Evolutionary conservation across 64 coral and sea anemone genomes (phyloP), one percentile per base, ranked within the genome.

Genomic region (Pocillopora verrucosa): DNA sequence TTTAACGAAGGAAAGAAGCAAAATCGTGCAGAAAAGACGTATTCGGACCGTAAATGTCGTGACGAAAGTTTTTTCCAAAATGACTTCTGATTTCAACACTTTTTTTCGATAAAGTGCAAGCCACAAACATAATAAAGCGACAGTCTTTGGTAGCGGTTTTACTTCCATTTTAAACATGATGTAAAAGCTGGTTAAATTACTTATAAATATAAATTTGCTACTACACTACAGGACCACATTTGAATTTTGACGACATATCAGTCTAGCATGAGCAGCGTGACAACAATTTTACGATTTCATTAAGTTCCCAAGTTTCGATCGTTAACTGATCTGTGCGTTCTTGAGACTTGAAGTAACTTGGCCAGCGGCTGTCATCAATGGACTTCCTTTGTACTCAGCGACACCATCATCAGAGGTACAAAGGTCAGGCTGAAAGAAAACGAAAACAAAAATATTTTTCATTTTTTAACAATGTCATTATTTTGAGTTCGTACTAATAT

Each of bases 241-340:
- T 56, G 2, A 77, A 22, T 77, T 77, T 20, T 56, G 15, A 51
- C 35, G 36, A 20, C 75, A 77, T 11, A 56, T 77, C 37, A 7
- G 11, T 22, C 37, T 1, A 6, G 41, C 7, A 37, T 61, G 25
- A 30, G 26, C 10, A 63, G 3, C 63, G 30, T 19, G 16, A 62
- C 22, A 34, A 62, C 34, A 26, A 34, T 20, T 80, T 25, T 22
- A 30, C 1, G 15, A 59, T 59, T 79, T 25, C 1, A 26, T 59
- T 19, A 10, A 24, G 30, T 59, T 80, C 15, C 9, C n/a, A 59
- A 59, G 45, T 1, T 34, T 64, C 41, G 26, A 34, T 60, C 36
- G 69, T 98, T 78, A 99, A 60, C 93, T 93, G 36, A 99, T 99
- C 91, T 93, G 83, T 59, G 94, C 97, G 65, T 95, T 78, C 61